phyloP scores from a whole-genome alignment of 2,113 vertebrate genomes.

The Notarius lentiginosus region DNA sequence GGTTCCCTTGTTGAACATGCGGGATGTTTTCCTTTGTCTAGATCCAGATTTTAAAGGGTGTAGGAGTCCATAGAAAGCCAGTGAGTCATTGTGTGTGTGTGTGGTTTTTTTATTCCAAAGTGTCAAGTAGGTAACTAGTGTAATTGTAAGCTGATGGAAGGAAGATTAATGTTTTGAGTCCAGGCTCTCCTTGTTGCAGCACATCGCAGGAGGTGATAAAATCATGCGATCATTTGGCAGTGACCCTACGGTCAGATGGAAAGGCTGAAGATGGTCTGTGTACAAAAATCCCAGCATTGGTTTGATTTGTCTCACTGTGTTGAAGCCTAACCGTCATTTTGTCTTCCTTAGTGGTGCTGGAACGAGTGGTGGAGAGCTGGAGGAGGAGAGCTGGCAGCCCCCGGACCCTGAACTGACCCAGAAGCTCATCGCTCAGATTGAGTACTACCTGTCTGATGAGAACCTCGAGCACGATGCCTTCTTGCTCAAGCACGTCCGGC shows the following conservation, averaged over 20 bases:
- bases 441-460: constrained; percentile 95
- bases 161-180: not conserved
- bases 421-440: constrained; percentile 90
- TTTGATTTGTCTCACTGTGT: too few relatives aligned
- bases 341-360: constrained; percentile 68
- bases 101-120: constrained; percentile 49
- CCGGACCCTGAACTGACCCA: constrained; percentile 84
- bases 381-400: constrained; percentile 88
- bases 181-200: not conserved
- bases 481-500: constrained; percentile 91
- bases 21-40: not conserved
- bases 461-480: constrained; percentile 97
- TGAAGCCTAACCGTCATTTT: constrained; percentile 3
- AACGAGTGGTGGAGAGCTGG: constrained; percentile 85
- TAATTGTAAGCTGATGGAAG: constrained; percentile 21
- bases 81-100: constrained; percentile 66
- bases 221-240: constrained; percentile 45
- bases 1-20: constrained; percentile 18
- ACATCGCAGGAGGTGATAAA: not conserved
- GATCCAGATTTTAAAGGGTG: constrained; percentile 31
- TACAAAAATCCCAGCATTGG: not conserved
- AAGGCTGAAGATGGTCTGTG: constrained; percentile 50
- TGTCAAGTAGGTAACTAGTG: constrained; percentile 27
- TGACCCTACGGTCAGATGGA: constrained; percentile 64
- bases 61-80: constrained; percentile 53